A percentile compares a stretch with the other conserved stretches of the same genome.
Evolutionary conservation across 2,113 vertebrate species (phyloP).

Genomic region (Ictalurus furcatus): DNA sequence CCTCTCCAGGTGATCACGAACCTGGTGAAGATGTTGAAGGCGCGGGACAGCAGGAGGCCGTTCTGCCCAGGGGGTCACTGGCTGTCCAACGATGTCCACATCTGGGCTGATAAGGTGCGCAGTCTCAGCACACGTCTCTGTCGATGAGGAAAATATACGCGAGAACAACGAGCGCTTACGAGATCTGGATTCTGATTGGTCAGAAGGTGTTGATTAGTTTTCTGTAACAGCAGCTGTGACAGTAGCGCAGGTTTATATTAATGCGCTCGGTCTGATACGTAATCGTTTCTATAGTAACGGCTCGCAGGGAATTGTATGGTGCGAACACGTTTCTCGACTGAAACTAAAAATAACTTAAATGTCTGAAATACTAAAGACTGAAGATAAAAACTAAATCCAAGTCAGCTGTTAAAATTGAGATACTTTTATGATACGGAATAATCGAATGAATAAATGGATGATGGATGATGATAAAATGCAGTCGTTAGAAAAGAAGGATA

Average conservation of each 20-base stretch:
- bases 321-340: too few relatives aligned
- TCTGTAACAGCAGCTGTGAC: background rate
- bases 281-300: background rate
- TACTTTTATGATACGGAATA: too few relatives aligned
- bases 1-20: slow-evolving; percentile 91
- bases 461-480: background rate
- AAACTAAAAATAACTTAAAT: background rate
- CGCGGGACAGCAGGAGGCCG: slow-evolving; percentile 89
- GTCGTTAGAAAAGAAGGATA: background rate
- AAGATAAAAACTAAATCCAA: background rate
- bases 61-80: slow-evolving; percentile 96
- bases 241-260: background rate
- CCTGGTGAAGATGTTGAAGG: slow-evolving; percentile 98
- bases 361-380: too few relatives aligned
- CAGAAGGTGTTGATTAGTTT: background rate
- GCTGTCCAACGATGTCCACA: slow-evolving; percentile 95
- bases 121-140: background rate
- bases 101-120: slow-evolving; percentile 94
- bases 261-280: background rate
- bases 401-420: background rate
- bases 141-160: background rate
- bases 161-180: background rate
- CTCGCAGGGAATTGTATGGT: too few relatives aligned
- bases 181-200: background rate
- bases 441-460: too few relatives aligned